These are phyloP conservation scores for Drosophila tristis DNA, from an alignment of 1,140 invertebrate genomes.

Conservation along the genomic window DNA sequence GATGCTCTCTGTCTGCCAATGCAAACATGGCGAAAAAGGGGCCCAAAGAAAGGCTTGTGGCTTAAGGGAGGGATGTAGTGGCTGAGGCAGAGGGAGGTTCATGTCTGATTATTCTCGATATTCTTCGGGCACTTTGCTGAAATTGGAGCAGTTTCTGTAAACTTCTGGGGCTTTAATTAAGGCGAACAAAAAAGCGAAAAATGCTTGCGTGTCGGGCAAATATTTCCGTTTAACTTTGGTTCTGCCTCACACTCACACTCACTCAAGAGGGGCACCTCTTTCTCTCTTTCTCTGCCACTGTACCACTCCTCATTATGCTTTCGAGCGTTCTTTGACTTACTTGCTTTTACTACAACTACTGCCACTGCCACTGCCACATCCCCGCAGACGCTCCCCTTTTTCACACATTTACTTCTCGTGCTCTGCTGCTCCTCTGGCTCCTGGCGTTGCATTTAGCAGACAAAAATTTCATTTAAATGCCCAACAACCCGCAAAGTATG, in stretches of 20 bases:
- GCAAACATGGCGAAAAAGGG: slow-evolving; percentile 10
- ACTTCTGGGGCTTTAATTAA: slow-evolving; percentile 41
- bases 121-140: slow-evolving; percentile 28
- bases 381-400: neutral
- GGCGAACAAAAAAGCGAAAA: slow-evolving; percentile 17
- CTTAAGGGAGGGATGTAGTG: neutral
- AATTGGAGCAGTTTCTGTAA: slow-evolving; percentile 30
- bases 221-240: slow-evolving; percentile 54
- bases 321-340: no score
- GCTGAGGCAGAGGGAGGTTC: slow-evolving; percentile 6
- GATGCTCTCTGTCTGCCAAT: slow-evolving; percentile 9
- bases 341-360: no score
- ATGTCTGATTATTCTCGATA: slow-evolving; percentile 46
- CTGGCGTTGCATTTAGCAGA: slow-evolving; percentile 48
- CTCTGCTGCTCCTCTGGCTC: slow-evolving; percentile 8
- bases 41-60: neutral
- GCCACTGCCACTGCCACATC: no score
- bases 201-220: slow-evolving; percentile 51
- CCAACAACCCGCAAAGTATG: slow-evolving; percentile 63
- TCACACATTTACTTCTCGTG: slow-evolving; percentile 41
- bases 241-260: neutral
- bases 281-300: neutral
- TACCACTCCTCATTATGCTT: neutral
- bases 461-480: slow-evolving; percentile 70
- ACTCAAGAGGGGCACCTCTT: no score